These are phyloP conservation scores for Frankliniella fusca DNA, from an alignment of 2,888 invertebrate species.

Conservation along the genomic window DNA sequence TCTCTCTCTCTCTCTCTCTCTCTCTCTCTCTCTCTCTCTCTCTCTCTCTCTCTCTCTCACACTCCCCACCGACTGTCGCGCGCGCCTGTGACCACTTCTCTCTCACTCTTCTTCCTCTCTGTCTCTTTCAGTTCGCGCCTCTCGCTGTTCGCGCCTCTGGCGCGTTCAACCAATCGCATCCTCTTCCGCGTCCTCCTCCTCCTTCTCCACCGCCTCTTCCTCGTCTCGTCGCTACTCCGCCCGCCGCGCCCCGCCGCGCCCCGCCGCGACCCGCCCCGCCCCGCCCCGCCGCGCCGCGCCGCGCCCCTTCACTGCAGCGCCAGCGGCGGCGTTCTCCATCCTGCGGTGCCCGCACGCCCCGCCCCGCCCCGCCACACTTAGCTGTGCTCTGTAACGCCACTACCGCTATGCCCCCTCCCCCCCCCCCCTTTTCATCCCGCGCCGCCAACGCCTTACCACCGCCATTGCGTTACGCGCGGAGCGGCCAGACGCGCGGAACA, in stretches of 20 bases:
- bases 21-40: neutral
- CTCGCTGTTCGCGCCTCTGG: neutral
- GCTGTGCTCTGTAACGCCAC: no score
- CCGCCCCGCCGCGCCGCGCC: neutral
- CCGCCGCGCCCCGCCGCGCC: neutral
- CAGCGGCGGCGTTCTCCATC: no score
- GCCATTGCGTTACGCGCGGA: no score
- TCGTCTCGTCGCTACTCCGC: neutral
- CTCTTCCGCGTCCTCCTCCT: neutral
- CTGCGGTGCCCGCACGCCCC: no score
- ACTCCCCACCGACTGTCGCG: no score
- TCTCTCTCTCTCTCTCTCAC: neutral
- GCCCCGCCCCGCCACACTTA: no score
- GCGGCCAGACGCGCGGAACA: no score
- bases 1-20: neutral
- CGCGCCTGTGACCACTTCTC: no score
- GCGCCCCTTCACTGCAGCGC: neutral
- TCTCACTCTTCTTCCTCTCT: neutral
- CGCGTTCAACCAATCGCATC: neutral
- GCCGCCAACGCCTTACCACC: no score
- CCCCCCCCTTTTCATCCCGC: no score
- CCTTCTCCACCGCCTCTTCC: neutral
- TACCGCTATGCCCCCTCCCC: no score
- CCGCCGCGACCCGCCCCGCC: neutral
- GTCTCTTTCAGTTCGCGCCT: neutral